phyloP scores from a whole-genome alignment of 2,797 vertebrate species.

The Phoeniculus purpureus region DNA sequence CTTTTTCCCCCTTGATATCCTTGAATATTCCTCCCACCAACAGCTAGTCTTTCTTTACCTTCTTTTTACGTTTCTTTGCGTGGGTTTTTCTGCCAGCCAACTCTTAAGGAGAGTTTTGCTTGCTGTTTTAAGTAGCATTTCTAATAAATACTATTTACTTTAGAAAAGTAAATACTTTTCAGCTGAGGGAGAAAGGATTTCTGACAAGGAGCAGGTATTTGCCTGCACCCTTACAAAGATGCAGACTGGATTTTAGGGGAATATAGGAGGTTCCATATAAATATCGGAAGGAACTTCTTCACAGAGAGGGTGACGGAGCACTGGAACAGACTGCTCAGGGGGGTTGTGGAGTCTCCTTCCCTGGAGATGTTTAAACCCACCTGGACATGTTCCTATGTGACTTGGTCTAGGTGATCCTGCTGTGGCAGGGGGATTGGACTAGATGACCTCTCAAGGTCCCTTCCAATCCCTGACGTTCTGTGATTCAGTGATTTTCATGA shows the following conservation, averaged over 20 bases:
- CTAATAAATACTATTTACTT: conserved; percentile 13
- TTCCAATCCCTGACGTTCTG: too few relatives aligned
- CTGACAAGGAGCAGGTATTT: background rate
- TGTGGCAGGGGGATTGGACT: too few relatives aligned
- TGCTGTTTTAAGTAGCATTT: conserved; percentile 20
- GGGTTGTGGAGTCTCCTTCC: too few relatives aligned
- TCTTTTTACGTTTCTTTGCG: conserved; percentile 1
- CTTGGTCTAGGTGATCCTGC: too few relatives aligned
- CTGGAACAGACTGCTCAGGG: too few relatives aligned
- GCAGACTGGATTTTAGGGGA: background rate
- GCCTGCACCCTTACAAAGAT: background rate
- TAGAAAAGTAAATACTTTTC: conserved; percentile 4
- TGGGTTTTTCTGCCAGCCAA: conserved; percentile 17
- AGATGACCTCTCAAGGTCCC: too few relatives aligned
- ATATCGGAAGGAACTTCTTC: too few relatives aligned
- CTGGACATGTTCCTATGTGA: too few relatives aligned
- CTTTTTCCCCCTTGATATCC: background rate
- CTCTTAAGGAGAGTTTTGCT: background rate
- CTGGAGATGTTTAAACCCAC: too few relatives aligned
- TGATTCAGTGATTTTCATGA: background rate
- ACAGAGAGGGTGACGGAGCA: too few relatives aligned
- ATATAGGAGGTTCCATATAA: too few relatives aligned
- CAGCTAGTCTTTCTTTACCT: conserved; percentile 38
- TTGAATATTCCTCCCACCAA: conserved; percentile 15
- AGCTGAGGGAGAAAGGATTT: background rate